Evolutionary conservation across 2,797 vertebrate species (phyloP).

Genomic region (Kryptopterus vitreolus): DNA sequence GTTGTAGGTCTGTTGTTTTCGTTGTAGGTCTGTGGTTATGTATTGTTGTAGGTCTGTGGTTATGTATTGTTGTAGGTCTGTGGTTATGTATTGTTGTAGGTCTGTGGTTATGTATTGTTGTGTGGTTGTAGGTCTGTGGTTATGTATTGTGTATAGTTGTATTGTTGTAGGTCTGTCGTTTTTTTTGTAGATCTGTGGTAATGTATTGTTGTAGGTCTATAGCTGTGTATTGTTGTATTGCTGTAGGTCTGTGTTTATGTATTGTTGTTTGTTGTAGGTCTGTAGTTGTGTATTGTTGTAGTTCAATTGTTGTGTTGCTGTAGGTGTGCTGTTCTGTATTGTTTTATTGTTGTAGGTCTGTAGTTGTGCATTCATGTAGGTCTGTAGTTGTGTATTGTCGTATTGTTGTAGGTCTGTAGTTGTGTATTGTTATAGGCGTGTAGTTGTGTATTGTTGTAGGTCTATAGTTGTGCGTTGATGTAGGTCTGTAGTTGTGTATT

Average conservation of each 20-base stretch:
- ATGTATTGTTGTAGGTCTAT: constrained; percentile 39
- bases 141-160: too few species aligned
- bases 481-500: too few species aligned
- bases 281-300: constrained; percentile 56
- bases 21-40: constrained; percentile 45
- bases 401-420: constrained; percentile 63
- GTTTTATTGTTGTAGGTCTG: too few species aligned
- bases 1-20: constrained; percentile 61
- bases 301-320: constrained; percentile 59
- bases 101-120: too few species aligned
- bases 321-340: constrained; percentile 61
- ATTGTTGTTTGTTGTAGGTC: constrained; percentile 60
- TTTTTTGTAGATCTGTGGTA: too few species aligned
- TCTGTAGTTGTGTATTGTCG: too few species aligned
- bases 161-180: constrained; percentile 63
- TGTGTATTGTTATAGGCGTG: constrained; percentile 43
- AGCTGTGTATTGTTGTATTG: constrained; percentile 45
- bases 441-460: constrained; percentile 59
- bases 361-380: too few species aligned
- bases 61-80: constrained; percentile 60
- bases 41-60: too few species aligned
- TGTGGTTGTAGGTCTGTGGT: too few species aligned
- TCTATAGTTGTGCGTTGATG: constrained; percentile 59
- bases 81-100: constrained; percentile 55
- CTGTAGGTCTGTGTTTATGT: too few species aligned